A percentile compares a stretch with the other conserved stretches of the same genome.
Evolutionary conservation across 2,888 invertebrate species (phyloP).

Genomic region (Drosophila kanekoi): DNA sequence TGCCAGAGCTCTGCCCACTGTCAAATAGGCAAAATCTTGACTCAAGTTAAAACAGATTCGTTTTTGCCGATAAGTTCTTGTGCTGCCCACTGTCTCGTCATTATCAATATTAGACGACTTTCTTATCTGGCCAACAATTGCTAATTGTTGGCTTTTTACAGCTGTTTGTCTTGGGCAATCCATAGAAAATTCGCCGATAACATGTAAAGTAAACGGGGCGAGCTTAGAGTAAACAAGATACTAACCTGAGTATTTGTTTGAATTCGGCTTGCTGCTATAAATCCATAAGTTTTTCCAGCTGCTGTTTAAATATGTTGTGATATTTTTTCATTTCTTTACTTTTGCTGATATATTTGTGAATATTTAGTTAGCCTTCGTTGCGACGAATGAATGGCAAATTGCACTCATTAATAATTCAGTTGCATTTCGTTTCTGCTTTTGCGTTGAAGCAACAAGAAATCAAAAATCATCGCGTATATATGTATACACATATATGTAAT

Average conservation of each 20-base stretch:
- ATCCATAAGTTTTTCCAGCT: conserved; percentile 35
- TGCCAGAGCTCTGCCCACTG: conserved; percentile 45
- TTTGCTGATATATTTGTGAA: neutral
- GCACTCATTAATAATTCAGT: conserved; percentile 50
- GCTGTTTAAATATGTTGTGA: conserved; percentile 27
- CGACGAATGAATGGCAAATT: conserved; percentile 15
- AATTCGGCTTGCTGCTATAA: conserved; percentile 3
- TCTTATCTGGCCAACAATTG: conserved; percentile 33
- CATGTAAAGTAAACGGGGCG: conserved; percentile 2
- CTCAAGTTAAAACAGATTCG: conserved; percentile 22
- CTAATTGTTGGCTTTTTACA: conserved; percentile 34
- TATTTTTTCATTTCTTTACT: conserved; percentile 6
- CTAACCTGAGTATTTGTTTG: conserved; percentile 29
- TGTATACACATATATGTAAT: conserved; percentile 8
- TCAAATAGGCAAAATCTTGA: conserved; percentile 12
- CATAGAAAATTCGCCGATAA: neutral
- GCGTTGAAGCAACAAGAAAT: conserved; percentile 14
- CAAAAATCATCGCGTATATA: conserved; percentile 26
- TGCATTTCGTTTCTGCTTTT: conserved; percentile 23
- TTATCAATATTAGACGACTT: neutral
- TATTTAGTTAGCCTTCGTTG: conserved; percentile 34
- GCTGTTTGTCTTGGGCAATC: conserved; percentile 14
- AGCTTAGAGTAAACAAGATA: conserved; percentile 11
- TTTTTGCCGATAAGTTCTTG: conserved; percentile 29
- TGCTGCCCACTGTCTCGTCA: conserved; percentile 26